Percentiles rank a stretch among this genome's conserved stretches.
These are phyloP conservation scores for silkworm (Bombyx mori) DNA, from an alignment of 1,140 invertebrate species.

Conservation along the genomic window ASM3026992v2 NC_085119.1:1359501-1360000, in stretches of 20 bases:
- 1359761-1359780: not conserved
- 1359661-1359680: too few relatives aligned
- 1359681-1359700: too few relatives aligned
- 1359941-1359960: constrained; percentile 14
- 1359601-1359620: too few relatives aligned
- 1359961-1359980: constrained; percentile 1
- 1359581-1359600: too few relatives aligned
- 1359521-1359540: too few relatives aligned
- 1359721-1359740: not conserved
- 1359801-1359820: constrained; percentile 42
- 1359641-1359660: too few relatives aligned
- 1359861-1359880: constrained; percentile 39
- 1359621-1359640: too few relatives aligned
- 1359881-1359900: constrained; percentile 42
- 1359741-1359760: not conserved
- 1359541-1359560: too few relatives aligned
- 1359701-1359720: too few relatives aligned
- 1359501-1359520: too few relatives aligned
- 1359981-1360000: too few relatives aligned
- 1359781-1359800: constrained; percentile 18
- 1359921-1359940: constrained; percentile 22
- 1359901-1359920: constrained; percentile 43
- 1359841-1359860: constrained; percentile 56
- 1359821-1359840: constrained; percentile 47
- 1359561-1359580: too few relatives aligned